Evolutionary conservation across 2,888 invertebrate genomes (phyloP), one percentile per base, ranked within the genome.

Genomic region (Atrina japonica): DNA sequence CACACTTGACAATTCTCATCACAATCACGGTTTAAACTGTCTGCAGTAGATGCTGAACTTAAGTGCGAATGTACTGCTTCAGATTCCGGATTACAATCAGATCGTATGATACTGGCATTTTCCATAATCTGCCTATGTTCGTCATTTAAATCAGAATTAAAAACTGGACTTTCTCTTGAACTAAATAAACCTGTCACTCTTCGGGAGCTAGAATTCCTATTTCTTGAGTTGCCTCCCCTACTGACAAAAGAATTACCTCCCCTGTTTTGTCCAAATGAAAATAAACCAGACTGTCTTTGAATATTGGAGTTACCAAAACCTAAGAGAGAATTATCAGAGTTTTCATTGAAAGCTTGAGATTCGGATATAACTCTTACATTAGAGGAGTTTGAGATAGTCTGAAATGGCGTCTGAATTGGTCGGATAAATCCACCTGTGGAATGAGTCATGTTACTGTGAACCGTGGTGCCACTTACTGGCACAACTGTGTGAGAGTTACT

Each of bases 1-100:
- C 71, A 72, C 3, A 72, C 67, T 14, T 63, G 52, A 58, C 71
- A 72, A 43, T 72, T 58, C 18, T 30, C 45, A 35, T 67, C 67
- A 61, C 71, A 72, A 23, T 72, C 67, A 35, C 5, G 11, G 11
- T 35, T 35, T 35, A 35, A 35, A 35, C 35, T 7, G 35, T 35
- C 35, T 35, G 35, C 11, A 5, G 35, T 35, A 52, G 56, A 63
- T 23, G 40, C 11, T 7, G 43, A 27, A 21, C 41, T 23, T 43
- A 23, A 43, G 25, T 59, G 23, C 1, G 40, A 40, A 18, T 18
- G 18, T 35, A 35, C 5, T 7, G 11, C 35, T 35, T 11, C 6
- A 11, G 6, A 11, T 35, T 35, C 35, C 11, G 35, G 35, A 35
- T 35, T 11, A 7, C 35, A 7, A 7, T 35, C 35, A 35, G 35